phyloP scores from a whole-genome alignment of 2,113 vertebrate species.

The Ahaetulla prasina region DNA sequence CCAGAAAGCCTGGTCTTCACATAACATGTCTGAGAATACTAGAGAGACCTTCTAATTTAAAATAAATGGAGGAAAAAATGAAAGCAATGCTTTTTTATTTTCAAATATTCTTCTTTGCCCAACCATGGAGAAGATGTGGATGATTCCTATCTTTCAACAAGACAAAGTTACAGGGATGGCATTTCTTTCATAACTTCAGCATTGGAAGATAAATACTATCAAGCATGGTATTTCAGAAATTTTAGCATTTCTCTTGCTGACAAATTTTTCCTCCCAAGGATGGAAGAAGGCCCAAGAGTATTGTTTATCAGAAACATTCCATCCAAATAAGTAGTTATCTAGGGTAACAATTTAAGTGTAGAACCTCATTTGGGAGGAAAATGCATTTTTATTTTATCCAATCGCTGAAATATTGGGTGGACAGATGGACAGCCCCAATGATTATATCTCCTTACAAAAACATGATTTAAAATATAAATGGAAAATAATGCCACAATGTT shows the following conservation, averaged over 20 bases:
- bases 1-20: background rate
- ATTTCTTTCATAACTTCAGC: background rate
- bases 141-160: background rate
- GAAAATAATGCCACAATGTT: background rate
- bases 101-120: background rate
- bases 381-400: background rate
- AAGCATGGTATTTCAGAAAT: background rate
- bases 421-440: background rate
- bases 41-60: background rate
- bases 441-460: background rate
- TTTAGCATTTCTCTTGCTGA: background rate
- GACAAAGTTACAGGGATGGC: background rate
- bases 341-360: background rate
- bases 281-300: background rate
- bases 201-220: background rate
- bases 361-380: accelerated
- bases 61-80: background rate
- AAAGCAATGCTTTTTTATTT: background rate
- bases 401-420: background rate
- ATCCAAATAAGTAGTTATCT: background rate
- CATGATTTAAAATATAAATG: background rate
- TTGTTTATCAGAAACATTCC: background rate
- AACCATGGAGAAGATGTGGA: background rate
- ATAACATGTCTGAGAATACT: background rate
- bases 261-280: background rate